A percentile compares a stretch with the other conserved stretches of the same genome.
These are phyloP conservation scores for Heliconius erato DNA, from an alignment of 2,888 invertebrate genomes.

Conservation along the genomic window DNA sequence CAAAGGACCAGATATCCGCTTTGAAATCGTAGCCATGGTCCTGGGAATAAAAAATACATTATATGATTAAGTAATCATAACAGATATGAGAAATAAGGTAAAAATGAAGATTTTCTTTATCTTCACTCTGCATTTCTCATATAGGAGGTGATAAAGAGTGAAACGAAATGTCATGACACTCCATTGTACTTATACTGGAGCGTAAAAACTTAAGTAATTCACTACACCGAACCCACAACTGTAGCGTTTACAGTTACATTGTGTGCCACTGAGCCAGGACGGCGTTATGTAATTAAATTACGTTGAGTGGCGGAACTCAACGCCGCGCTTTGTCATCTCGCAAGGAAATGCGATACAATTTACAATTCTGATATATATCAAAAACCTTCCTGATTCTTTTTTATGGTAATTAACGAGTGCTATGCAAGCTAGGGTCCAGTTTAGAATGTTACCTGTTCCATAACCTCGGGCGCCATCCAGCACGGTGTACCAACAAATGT, in stretches of 20 bases:
- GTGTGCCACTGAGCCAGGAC: too few species aligned
- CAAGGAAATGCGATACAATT: background rate
- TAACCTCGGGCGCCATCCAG: slow-evolving; percentile 99
- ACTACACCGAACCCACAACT: too few species aligned
- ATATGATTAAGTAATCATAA: background rate
- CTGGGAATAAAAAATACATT: slow-evolving; percentile 68
- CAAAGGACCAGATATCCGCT: slow-evolving; percentile 92
- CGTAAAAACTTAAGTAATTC: background rate
- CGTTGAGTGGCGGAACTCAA: background rate
- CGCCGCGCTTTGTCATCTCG: background rate
- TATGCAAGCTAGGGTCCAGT: too few species aligned
- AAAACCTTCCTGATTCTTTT: too few species aligned
- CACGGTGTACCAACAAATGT: slow-evolving; percentile 99
- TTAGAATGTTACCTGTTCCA: slow-evolving; percentile 92
- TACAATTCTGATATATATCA: too few species aligned
- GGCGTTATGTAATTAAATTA: too few species aligned
- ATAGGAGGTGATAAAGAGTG: background rate
- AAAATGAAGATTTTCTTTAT: too few species aligned
- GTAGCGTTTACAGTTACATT: too few species aligned
- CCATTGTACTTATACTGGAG: background rate
- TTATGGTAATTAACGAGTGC: too few species aligned
- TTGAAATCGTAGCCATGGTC: slow-evolving; percentile 99
- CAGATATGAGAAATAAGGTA: background rate
- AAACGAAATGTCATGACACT: background rate
- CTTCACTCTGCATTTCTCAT: background rate